Conservation (phyloP, 2,113 vertebrate genomes). For the Atlantisia rogersi region DNA sequence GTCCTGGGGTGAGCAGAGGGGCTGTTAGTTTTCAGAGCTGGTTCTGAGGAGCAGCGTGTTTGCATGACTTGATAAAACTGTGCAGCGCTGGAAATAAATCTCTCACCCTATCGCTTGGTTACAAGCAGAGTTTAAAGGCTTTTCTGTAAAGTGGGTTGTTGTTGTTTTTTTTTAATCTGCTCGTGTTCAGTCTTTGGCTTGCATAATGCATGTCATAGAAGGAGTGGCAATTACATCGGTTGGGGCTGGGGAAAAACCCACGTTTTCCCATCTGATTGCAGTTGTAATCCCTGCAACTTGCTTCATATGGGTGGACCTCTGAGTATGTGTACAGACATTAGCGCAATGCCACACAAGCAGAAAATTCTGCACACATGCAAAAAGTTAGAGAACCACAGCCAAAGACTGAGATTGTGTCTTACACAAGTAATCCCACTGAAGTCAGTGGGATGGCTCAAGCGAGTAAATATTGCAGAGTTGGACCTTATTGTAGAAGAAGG, state of each 20-base stretch:
- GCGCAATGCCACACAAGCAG: conserved; percentile 65
- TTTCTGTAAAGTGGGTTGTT: not conserved
- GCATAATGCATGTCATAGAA: conserved; percentile 26
- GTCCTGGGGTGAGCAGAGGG: not conserved
- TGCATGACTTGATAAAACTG: not conserved
- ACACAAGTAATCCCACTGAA: conserved; percentile 64
- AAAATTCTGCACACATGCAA: conserved; percentile 64
- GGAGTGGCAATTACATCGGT: conserved; percentile 64
- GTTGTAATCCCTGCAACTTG: conserved; percentile 69
- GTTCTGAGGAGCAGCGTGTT: not conserved
- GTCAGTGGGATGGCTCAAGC: conserved; percentile 48
- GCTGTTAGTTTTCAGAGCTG: not conserved
- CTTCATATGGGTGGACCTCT: conserved; percentile 66
- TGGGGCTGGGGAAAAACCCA: conserved; percentile 46
- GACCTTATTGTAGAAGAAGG: not conserved
- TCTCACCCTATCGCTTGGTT: not conserved
- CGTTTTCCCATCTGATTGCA: conserved; percentile 68
- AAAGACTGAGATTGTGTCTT: conserved; percentile 29
- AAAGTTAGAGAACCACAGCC: conserved; percentile 54
- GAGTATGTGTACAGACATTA: conserved; percentile 40
- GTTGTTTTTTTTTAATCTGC: not conserved
- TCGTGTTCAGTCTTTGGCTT: conserved; percentile 38
- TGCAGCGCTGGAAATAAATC: not conserved
- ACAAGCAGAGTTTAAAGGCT: not conserved
- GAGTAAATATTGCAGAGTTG: conserved; percentile 33